Percentiles rank a stretch among this genome's conserved stretches.
Conservation (phyloP, 2,888 invertebrate species). For the Ariolimax columbianus region DNA sequence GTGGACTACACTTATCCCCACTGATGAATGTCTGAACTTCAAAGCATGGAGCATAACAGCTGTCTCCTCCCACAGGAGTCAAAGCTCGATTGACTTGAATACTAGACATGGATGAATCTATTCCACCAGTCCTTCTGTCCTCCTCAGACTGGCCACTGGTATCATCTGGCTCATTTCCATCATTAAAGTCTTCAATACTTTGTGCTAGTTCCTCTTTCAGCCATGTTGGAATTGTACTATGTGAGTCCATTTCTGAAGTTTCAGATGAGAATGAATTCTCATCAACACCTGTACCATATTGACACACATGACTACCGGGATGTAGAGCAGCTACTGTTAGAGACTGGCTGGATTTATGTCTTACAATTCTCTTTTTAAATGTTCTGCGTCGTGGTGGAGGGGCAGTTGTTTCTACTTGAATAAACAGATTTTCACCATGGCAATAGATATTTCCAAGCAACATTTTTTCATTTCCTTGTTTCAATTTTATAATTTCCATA, state of each 20-base stretch:
- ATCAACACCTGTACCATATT: conserved; percentile 73
- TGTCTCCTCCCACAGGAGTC: conserved; percentile 53
- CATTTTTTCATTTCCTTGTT: conserved; percentile 80
- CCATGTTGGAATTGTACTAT: conserved; percentile 75
- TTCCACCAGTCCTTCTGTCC: conserved; percentile 54
- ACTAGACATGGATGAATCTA: conserved; percentile 73
- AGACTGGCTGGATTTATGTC: conserved; percentile 55
- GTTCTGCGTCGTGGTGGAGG: conserved; percentile 78
- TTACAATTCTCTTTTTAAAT: conserved; percentile 69
- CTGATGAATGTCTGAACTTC: conserved; percentile 35
- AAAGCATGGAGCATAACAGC: not conserved
- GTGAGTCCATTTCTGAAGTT: conserved; percentile 76
- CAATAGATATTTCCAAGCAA: conserved; percentile 82
- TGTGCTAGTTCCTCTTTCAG: conserved; percentile 72
- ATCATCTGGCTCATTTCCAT: conserved; percentile 72
- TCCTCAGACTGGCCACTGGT: conserved; percentile 70
- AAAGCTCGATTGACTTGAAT: conserved; percentile 74
- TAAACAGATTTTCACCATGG: conserved; percentile 82
- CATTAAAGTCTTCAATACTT: conserved; percentile 59
- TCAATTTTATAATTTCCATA: conserved; percentile 69
- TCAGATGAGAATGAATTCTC: conserved; percentile 78
- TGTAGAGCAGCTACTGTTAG: not conserved
- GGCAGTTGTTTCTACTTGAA: conserved; percentile 84
- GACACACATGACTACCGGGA: not conserved
- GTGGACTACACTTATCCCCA: conserved; percentile 44